These are phyloP conservation scores for Ophioderma brevispina DNA, from an alignment of 35 echinoderm and acorn worm species.

Conservation along the genomic window DNA sequence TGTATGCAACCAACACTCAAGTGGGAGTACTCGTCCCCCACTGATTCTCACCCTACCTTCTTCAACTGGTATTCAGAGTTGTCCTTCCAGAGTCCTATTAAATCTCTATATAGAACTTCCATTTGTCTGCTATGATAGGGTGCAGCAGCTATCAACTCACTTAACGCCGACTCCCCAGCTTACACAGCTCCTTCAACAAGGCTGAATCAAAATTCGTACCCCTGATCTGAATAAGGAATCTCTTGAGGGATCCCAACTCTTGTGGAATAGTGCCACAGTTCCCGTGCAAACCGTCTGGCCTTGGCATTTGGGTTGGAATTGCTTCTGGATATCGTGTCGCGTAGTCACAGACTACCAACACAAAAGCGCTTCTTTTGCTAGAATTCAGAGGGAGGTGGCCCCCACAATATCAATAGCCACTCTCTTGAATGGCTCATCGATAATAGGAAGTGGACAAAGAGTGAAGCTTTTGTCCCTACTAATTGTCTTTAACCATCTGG, in stretches of 20 bases:
- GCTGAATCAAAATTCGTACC: slow-evolving; percentile 49
- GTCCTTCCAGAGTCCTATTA: slow-evolving; percentile 23
- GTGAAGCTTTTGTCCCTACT: slow-evolving; percentile 15
- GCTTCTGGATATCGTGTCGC: slow-evolving; percentile 28
- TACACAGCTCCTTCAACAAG: slow-evolving; percentile 2
- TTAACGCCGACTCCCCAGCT: neutral
- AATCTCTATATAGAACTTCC: slow-evolving; percentile 26
- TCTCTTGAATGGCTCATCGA: slow-evolving; percentile 15
- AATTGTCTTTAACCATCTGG: slow-evolving; percentile 57
- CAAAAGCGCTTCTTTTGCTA: slow-evolving; percentile 7
- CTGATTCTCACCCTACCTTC: neutral
- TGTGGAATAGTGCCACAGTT: slow-evolving; percentile 8
- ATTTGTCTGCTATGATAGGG: slow-evolving; percentile 12
- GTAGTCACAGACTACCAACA: slow-evolving; percentile 19
- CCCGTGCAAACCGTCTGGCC: slow-evolving; percentile 15
- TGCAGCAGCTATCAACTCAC: neutral
- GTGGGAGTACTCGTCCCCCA: slow-evolving; percentile 40
- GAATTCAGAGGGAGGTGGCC: neutral
- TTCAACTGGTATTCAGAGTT: neutral
- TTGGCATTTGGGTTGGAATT: slow-evolving; percentile 19
- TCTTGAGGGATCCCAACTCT: slow-evolving; percentile 43
- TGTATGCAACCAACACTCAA: slow-evolving; percentile 33
- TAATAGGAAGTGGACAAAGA: slow-evolving; percentile 46
- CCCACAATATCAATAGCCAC: slow-evolving; percentile 33
- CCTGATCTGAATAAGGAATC: slow-evolving; percentile 39